Evolutionary conservation across 2,888 invertebrate species (phyloP), one percentile per base, ranked within the genome.

Genomic region (Xestia c-nigrum): DNA sequence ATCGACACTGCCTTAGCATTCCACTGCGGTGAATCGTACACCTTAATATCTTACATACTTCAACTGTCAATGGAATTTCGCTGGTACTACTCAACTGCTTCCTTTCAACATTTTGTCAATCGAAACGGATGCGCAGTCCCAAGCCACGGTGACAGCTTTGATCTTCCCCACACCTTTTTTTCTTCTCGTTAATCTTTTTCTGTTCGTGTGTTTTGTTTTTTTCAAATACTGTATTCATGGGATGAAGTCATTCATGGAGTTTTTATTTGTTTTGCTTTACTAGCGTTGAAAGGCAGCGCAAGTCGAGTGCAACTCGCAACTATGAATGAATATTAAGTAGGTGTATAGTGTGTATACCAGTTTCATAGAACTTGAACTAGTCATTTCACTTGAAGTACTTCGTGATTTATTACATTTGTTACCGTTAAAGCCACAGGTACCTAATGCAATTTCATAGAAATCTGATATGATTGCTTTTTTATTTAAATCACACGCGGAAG

Each of bases 1-100:
- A 84, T 87, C 86, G 80, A 76, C 87, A 82, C 84, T 80, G 72
- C 84, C 83, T 85, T 83, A 78, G 68, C 88, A 88, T 88, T 88
- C 88, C 88, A 76, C 83, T 78, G 83, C 82, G 83, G 88, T 88
- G 87, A 88, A 88, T 87, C 88, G 86, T 88, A 83, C 79, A 80
- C 77, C 74, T 81, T 73, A 69, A 83, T 69, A 81, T 70, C 72
- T 80, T 69, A 71, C 73, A 78, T 78, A 70, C 67, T 72, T 61
- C 10, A 86, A 83, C 66, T 83, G 78, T 87, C 84, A 87, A 84
- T 80, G 68, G 76, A 87, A 81, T 81, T 85, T 85, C 40, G 74
- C 76, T 79, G 73, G 72, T 59, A 72, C 69, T 46, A 43, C 77
- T 69, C 74, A 70, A 46, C 38, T 21, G 65, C 61, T 74, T 21